phyloP scores from a whole-genome alignment of 2,888 invertebrate genomes.

The Heliconius erato region DNA sequence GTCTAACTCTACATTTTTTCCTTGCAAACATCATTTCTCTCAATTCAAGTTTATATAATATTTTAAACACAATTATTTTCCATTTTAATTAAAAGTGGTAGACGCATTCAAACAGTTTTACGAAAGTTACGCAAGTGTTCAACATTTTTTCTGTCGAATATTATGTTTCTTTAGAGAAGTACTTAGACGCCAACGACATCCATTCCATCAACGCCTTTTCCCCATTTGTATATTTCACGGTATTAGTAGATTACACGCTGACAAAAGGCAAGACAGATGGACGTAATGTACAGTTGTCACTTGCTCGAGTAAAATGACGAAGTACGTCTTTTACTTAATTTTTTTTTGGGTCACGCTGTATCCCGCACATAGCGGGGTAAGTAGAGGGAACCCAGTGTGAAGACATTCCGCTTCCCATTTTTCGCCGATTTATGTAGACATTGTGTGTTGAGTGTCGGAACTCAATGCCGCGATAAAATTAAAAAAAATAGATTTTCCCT shows the following conservation, averaged over 20 bases:
- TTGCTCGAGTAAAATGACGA: neutral
- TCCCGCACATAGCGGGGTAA: too few species aligned
- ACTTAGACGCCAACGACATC: neutral
- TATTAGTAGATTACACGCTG: conserved; percentile 24
- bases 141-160: neutral
- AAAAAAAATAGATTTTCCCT: too few species aligned
- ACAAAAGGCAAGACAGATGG: conserved; percentile 22
- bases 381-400: too few species aligned
- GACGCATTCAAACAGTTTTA: neutral
- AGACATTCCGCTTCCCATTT: too few species aligned
- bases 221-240: conserved; percentile 5
- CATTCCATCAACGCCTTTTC: conserved; percentile 4
- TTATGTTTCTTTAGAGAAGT: conserved; percentile 4
- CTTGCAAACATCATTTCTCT: too few species aligned
- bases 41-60: neutral
- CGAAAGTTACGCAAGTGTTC: neutral
- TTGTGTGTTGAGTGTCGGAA: too few species aligned
- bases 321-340: neutral
- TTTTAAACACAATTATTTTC: neutral
- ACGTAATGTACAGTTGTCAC: neutral
- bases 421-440: too few species aligned
- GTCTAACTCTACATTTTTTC: neutral
- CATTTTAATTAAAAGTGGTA: neutral
- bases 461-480: too few species aligned
- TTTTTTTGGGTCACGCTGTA: neutral